Conservation (phyloP, 2,113 vertebrate species). For the Actenoides hombroni region DNA sequence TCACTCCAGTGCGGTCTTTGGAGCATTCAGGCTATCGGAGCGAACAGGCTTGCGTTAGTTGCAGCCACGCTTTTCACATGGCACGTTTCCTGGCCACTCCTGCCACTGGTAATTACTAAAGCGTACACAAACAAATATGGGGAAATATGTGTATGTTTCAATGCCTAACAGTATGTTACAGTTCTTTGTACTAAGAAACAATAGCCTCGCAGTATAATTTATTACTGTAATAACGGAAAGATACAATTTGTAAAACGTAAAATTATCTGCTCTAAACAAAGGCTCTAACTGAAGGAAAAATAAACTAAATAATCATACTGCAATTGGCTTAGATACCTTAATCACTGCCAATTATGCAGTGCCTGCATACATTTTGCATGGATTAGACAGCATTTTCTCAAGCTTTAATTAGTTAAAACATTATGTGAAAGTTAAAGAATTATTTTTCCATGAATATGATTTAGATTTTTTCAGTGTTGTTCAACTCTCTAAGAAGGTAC, state of each 20-base stretch:
- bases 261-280: constrained; percentile 12
- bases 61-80: not conserved
- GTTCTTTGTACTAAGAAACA: not conserved
- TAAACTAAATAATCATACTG: not conserved
- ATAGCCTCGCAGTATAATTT: not conserved
- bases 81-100: not conserved
- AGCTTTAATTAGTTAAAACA: not conserved
- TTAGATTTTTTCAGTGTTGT: not conserved
- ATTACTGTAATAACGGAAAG: not conserved
- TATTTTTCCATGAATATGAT: not conserved
- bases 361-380: not conserved
- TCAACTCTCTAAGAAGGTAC: not conserved
- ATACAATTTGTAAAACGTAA: constrained; percentile 10
- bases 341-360: not conserved
- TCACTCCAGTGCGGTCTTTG: not conserved
- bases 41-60: not conserved
- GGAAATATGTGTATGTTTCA: not conserved
- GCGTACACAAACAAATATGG: not conserved
- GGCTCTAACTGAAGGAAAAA: constrained; percentile 1
- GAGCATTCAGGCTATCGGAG: not conserved
- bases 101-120: not conserved
- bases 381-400: not conserved
- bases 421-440: not conserved
- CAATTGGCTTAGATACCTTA: not conserved
- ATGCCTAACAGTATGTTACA: not conserved